Conservation (phyloP, 2,113 vertebrate species). For the Neotoma lepida region DNA sequence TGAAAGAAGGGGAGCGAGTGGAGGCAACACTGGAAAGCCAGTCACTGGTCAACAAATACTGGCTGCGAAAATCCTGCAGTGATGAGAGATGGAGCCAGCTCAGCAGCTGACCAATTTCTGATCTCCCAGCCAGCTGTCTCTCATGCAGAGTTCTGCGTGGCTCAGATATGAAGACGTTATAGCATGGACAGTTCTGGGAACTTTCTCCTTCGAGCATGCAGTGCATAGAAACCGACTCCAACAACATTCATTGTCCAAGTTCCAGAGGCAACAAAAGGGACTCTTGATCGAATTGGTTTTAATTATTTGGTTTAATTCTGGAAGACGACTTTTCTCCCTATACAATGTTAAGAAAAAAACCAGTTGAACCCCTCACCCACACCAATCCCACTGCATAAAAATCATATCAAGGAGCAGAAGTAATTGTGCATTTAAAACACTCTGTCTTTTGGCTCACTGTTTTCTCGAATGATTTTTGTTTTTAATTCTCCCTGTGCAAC, state of each 20-base stretch:
- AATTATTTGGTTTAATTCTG: constrained; percentile 6
- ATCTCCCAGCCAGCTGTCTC: constrained; percentile 56
- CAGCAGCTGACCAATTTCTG: constrained; percentile 55
- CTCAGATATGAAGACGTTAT: constrained; percentile 70
- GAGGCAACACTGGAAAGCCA: background rate
- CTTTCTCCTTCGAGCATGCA: constrained; percentile 47
- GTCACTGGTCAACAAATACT: constrained; percentile 39
- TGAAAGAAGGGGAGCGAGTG: background rate
- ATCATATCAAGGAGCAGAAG: constrained; percentile 56
- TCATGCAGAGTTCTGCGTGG: constrained; percentile 22
- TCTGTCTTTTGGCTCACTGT: constrained; percentile 65
- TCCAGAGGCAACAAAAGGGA: constrained; percentile 14
- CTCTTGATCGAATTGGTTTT: background rate
- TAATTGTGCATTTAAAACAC: constrained; percentile 52
- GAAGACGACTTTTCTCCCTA: constrained; percentile 47
- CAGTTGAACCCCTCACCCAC: background rate
- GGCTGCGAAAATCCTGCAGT: constrained; percentile 51
- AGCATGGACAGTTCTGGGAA: constrained; percentile 70
- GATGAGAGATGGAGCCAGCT: background rate
- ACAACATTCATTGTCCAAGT: constrained; percentile 3
- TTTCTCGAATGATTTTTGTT: constrained; percentile 57
- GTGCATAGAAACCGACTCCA: constrained; percentile 2
- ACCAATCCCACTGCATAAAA: background rate
- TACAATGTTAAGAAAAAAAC: background rate
- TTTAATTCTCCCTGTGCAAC: constrained; percentile 21